Base-by-base conservation (phyloP, 2,888 invertebrate species). In the Erannis defoliaria region DNA sequence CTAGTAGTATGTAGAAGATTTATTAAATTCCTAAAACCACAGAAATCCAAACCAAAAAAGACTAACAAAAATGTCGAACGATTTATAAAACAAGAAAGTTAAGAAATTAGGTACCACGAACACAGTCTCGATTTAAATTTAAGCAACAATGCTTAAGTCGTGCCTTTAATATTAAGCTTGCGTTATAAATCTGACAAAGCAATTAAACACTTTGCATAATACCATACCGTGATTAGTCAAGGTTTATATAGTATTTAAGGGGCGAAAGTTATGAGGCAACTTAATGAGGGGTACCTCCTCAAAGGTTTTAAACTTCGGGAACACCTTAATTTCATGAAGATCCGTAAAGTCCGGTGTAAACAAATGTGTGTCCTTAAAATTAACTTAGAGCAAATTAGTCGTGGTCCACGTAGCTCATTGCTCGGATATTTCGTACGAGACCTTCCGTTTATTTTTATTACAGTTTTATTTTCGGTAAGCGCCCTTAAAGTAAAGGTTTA, bases 371-470 rank as follows among this genome's bases (percentile, higher is more conserved):
- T 21, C 62, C 61, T 65, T 35, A 54, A 53, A 59, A 61, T 63
- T 49, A 63, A 59, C 53, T 65, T 42, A 37, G 33, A 55, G 62
- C 68, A 66, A 62, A 62, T 56, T 38, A 40, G 43, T 56, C 31
- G 64, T 31, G 64, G 64, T 64, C 53, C 51, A 53, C 55, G 59
- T 54, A 48, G 48, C 60, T 56, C 54, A 64, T 57, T 68, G 62
- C 66, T 59, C 23, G 48, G 54, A 57, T 66, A 64, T 62, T 64
- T 35, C 31, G 43, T 55, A 18, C 50, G 38, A 59, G 55, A 46
- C 49, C 18, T 31, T 16, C 14, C 46, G 49, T 64, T 57, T 54
- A 60, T 49, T 64, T 59, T 64, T 59, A 63, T 50, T 56, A 55
- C 58, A 40, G 43, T 62, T 66, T 65, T 56, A 58, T 65, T 67